Percentiles rank a stretch among this genome's conserved stretches.
These are phyloP conservation scores for Ailurus styani DNA, from an alignment of 2,113 vertebrate species.

Conservation along the genomic window DNA sequence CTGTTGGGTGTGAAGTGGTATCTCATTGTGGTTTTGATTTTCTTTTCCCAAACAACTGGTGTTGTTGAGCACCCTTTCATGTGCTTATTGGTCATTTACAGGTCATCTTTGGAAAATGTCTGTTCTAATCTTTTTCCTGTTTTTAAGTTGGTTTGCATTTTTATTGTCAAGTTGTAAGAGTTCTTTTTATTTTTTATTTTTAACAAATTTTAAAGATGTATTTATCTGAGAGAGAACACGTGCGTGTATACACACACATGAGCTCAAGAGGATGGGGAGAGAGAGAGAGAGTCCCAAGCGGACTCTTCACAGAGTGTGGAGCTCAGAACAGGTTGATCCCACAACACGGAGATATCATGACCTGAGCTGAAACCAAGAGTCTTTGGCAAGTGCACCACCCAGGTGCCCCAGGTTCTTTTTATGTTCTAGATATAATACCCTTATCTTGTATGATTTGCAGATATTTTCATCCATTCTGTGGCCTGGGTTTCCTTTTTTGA, in stretches of 20 bases:
- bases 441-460: neutral
- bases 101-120: neutral
- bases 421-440: neutral
- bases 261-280: no score
- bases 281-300: no score
- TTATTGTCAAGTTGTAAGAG: neutral
- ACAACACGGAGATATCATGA: no score
- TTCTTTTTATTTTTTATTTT: neutral
- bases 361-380: no score
- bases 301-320: no score
- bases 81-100: neutral
- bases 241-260: no score
- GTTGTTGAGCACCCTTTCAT: neutral
- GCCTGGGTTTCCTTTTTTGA: neutral
- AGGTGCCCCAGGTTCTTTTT: neutral
- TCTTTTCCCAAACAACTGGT: neutral
- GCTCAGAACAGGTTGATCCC: no score
- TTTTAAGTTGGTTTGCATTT: neutral
- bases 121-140: neutral
- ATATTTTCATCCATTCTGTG: neutral
- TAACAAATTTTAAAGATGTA: no score
- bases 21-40: conserved; percentile 15
- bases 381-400: no score
- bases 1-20: neutral
- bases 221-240: no score